Percentiles rank a stretch among this genome's conserved stretches.
phyloP scores from a whole-genome alignment of 2,797 vertebrate species.

The Oryzias sinensis region DNA sequence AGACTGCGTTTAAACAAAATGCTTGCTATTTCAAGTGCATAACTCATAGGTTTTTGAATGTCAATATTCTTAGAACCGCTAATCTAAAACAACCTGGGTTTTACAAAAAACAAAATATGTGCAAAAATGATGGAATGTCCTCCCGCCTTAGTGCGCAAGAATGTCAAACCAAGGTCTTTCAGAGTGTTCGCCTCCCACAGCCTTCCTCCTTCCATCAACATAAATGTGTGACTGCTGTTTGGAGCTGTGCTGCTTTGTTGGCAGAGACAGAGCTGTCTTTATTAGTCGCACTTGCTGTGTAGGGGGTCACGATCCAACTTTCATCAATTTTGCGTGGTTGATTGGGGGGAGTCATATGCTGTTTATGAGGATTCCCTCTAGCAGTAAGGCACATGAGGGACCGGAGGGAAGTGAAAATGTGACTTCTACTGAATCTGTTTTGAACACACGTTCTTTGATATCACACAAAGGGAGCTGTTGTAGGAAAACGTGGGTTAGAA shows the following conservation, averaged over 20 bases:
- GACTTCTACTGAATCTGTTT: not conserved
- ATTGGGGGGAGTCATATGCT: conserved; percentile 14
- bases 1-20: conserved; percentile 37
- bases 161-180: conserved; percentile 54
- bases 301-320: conserved; percentile 10
- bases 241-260: conserved; percentile 31
- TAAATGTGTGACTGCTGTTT: conserved; percentile 34
- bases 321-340: conserved; percentile 26
- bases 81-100: conserved; percentile 49
- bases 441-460: not conserved
- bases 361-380: conserved; percentile 9
- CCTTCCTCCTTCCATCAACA: conserved; percentile 44
- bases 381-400: conserved; percentile 9
- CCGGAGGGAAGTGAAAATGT: not conserved
- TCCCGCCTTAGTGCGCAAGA: conserved; percentile 39
- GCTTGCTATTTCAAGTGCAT: conserved; percentile 45
- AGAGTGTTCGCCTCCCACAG: conserved; percentile 40
- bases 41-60: conserved; percentile 16
- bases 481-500: no score
- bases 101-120: conserved; percentile 67
- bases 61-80: conserved; percentile 37
- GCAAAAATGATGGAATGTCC: conserved; percentile 60
- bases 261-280: conserved; percentile 37
- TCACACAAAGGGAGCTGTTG: not conserved
- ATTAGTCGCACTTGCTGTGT: conserved; percentile 25